These are phyloP conservation scores for Pampus argenteus DNA, from an alignment of 2,797 vertebrate genomes.

Conservation along the genomic window DNA sequence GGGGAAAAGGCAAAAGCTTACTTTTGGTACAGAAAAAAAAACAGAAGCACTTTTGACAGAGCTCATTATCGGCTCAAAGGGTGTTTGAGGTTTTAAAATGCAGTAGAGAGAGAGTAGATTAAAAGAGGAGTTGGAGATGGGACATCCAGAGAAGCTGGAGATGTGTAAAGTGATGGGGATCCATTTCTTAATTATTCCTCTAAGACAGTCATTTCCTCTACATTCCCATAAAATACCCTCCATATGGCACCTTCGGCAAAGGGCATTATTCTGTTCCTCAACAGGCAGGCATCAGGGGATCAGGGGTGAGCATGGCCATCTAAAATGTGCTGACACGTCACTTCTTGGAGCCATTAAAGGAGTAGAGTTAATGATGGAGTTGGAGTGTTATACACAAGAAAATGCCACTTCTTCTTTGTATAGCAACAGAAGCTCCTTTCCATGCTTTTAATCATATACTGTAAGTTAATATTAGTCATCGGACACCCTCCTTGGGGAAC, in stretches of 20 bases:
- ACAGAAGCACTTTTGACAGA: conserved; percentile 65
- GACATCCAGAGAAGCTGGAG: conserved; percentile 60
- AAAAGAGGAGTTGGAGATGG: conserved; percentile 16
- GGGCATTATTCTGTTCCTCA: conserved; percentile 66
- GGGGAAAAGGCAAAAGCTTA: conserved; percentile 43
- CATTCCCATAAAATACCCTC: conserved; percentile 64
- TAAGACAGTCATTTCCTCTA: conserved; percentile 54
- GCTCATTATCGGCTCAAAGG: conserved; percentile 78
- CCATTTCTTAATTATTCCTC: conserved; percentile 78
- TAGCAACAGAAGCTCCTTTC: conserved; percentile 50
- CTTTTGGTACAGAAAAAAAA: conserved; percentile 51
- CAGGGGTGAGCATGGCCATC: conserved; percentile 57
- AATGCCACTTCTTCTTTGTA: conserved; percentile 51
- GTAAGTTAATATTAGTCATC: conserved; percentile 64
- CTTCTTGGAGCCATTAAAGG: conserved; percentile 50
- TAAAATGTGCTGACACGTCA: conserved; percentile 75
- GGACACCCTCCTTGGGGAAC: conserved; percentile 30
- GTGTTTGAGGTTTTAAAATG: conserved; percentile 71
- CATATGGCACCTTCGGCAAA: conserved; percentile 79
- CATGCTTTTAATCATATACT: conserved; percentile 54
- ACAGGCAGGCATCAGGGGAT: conserved; percentile 55
- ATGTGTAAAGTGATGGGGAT: conserved; percentile 69
- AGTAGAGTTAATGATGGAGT: conserved; percentile 50
- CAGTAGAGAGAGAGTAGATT: neutral
- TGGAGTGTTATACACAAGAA: conserved; percentile 41